Base-by-base conservation (phyloP, 1,140 invertebrate species). In the Aethina tumida region DNA sequence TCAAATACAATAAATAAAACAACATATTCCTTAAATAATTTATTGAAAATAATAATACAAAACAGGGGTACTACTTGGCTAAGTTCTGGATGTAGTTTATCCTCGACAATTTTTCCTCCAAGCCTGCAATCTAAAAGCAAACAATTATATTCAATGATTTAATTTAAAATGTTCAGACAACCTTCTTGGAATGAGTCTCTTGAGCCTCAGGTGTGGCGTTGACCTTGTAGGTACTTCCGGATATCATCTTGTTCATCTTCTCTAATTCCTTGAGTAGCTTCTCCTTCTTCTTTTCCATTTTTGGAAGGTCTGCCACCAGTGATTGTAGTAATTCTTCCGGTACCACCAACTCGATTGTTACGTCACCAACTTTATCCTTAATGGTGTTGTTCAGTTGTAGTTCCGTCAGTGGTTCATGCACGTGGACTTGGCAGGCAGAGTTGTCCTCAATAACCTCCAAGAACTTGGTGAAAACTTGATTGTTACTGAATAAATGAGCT, bases 261-360 rank as follows among this genome's bases (percentile, higher is more conserved):
- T 52, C 41, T 17, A 69, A 44, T 41, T 63, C 61, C 27, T 59
- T 60, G 25, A 56, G 29, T 9, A 65, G 32, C 49, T 65, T 54
- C 16, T 49, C 41, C 34, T 53, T 53, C 44, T 63, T 67, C 35
- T 54, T 59, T 29, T 54, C 47, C 12, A 64, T 45, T 50, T 52
- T 59, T 10, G 53, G 41, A 21, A 49, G 26, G 27, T 56, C 55
- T 7, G 49, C 16, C 37, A 51, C 31, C 9, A 56, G 38, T 33
- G 25, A 10, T 22, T 31, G 33, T 21, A 22, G 35, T 19, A 50
- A 17, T 40, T 55, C 52, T 2, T 40, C 30, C 4, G 50, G 53
- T 10, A 59, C 41, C n/a, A 26, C 20, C 5, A 59, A 27, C 34
- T 49, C 42, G 12, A 51, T 47, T n/a, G 30, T 43, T 6, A 44